Conservation (phyloP, 2,113 vertebrate species). For the Rhineura floridana region DNA sequence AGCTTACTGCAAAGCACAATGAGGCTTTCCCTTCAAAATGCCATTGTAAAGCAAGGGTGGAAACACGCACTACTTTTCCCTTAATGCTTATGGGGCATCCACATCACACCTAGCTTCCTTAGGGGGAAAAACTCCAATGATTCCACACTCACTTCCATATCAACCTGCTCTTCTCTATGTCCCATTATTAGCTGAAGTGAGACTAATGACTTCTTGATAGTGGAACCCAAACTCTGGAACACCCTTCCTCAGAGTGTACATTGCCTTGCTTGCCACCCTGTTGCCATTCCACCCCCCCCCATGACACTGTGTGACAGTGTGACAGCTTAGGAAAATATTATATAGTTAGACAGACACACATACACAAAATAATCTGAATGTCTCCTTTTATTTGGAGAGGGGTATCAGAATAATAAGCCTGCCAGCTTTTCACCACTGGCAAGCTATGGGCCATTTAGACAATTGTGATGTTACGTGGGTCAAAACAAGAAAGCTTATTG, state of each 20-base stretch:
- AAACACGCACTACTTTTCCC: not conserved
- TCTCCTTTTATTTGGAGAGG: not conserved
- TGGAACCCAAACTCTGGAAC: not conserved
- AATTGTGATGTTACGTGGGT: too few relatives aligned
- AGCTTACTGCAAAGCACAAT: conserved; percentile 42
- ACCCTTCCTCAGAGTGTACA: not conserved
- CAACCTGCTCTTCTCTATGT: not conserved
- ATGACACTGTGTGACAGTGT: too few relatives aligned
- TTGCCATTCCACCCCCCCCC: too few relatives aligned
- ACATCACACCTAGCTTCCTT: not conserved
- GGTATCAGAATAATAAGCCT: not conserved
- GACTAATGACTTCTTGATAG: not conserved
- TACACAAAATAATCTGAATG: not conserved
- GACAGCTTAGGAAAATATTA: too few relatives aligned
- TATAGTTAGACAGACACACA: too few relatives aligned
- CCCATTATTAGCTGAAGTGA: too few relatives aligned
- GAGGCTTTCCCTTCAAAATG: conserved; percentile 55
- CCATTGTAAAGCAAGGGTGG: not conserved
- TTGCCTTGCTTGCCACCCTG: too few relatives aligned
- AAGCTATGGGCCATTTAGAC: not conserved
- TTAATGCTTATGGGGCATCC: not conserved
- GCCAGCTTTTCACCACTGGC: not conserved
- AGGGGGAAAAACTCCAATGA: not conserved
- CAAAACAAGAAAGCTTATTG: too few relatives aligned
- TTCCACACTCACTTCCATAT: not conserved